Percentiles rank a stretch among this genome's conserved stretches.
These are phyloP conservation scores for Anoplophora glabripennis DNA, from an alignment of 1,140 invertebrate species.

Conservation along the genomic window DNA sequence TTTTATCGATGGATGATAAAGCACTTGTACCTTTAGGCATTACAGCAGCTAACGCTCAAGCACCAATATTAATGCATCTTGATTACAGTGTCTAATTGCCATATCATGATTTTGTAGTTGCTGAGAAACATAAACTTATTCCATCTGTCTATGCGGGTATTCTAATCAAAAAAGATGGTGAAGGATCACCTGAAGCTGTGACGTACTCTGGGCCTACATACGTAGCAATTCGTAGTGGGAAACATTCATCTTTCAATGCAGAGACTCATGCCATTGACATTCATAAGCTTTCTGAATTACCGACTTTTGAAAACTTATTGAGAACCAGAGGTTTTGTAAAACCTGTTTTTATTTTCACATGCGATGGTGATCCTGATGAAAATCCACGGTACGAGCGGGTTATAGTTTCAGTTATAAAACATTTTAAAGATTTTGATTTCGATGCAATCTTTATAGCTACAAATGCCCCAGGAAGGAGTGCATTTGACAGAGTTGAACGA, in stretches of 20 bases:
- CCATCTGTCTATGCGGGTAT: constrained; percentile 2
- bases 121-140: constrained; percentile 47
- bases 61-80: constrained; percentile 47
- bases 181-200: constrained; percentile 1
- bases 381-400: neutral
- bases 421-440: constrained; percentile 1
- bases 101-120: constrained; percentile 49
- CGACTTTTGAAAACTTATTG: neutral
- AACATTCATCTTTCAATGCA: constrained; percentile 14
- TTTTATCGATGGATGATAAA: constrained; percentile 40
- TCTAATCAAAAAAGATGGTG: neutral
- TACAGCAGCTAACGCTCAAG: constrained; percentile 42
- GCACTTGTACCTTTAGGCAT: constrained; percentile 34
- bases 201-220: constrained; percentile 10
- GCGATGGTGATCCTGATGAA: neutral
- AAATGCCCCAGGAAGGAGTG: neutral
- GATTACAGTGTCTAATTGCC: constrained; percentile 47
- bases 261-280: constrained; percentile 12
- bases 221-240: constrained; percentile 10
- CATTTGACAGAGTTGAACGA: neutral
- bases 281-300: constrained; percentile 1
- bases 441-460: constrained; percentile 3
- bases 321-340: neutral
- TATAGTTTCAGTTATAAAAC: neutral
- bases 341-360: neutral